Percentiles rank a stretch among this genome's conserved stretches.
Conservation (phyloP, 2,888 invertebrate species). For the Cataglyphis livida region DNA sequence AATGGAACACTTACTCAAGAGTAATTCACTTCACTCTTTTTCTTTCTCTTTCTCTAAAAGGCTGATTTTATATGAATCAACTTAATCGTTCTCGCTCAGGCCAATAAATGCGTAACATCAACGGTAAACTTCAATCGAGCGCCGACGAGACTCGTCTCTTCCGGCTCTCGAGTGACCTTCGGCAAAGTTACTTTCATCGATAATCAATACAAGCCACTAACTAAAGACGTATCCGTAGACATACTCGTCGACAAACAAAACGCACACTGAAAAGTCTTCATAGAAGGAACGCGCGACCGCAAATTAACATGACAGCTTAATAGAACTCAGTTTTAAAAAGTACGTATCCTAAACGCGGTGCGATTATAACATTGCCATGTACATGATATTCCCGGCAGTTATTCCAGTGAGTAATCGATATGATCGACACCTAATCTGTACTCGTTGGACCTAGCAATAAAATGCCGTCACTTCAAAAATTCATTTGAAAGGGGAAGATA, state of each 20-base stretch:
- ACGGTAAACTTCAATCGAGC: slow-evolving; percentile 20
- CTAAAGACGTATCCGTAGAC: slow-evolving; percentile 32
- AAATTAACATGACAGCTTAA: slow-evolving; percentile 69
- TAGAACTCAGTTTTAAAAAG: slow-evolving; percentile 77
- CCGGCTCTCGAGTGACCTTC: slow-evolving; percentile 36
- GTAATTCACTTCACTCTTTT: neutral
- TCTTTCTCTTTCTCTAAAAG: neutral
- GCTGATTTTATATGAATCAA: slow-evolving; percentile 27
- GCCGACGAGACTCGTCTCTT: slow-evolving; percentile 29
- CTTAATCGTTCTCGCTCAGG: slow-evolving; percentile 21
- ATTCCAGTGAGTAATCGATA: slow-evolving; percentile 9
- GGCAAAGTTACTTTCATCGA: slow-evolving; percentile 41
- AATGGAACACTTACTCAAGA: slow-evolving; percentile 9
- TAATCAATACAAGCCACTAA: slow-evolving; percentile 45
- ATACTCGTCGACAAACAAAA: neutral
- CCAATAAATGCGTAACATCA: slow-evolving; percentile 31
- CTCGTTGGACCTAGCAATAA: neutral
- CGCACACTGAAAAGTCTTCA: slow-evolving; percentile 16
- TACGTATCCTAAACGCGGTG: slow-evolving; percentile 80
- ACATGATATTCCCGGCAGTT: slow-evolving; percentile 59
- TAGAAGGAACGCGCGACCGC: slow-evolving; percentile 45
- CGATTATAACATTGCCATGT: slow-evolving; percentile 81
- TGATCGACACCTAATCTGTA: slow-evolving; percentile 23
- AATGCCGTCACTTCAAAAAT: neutral
- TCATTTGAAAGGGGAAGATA: neutral